Base-by-base conservation (phyloP, 2,888 invertebrate species). In the Cataglyphis albicans region DNA sequence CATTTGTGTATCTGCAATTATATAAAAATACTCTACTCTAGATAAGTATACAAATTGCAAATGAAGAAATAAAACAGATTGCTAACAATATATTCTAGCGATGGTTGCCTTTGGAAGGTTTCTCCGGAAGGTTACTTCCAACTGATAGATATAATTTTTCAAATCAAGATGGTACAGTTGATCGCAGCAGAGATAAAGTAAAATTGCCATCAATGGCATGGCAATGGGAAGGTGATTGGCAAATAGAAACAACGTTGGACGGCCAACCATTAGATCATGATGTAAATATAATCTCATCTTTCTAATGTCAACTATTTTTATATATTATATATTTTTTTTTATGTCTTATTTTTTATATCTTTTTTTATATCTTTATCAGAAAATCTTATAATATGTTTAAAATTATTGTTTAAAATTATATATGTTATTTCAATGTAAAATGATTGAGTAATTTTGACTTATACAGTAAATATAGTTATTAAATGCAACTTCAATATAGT, bases 171-270 rank as follows among this genome's bases (percentile, higher is more conserved):
- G 99, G 99, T 7, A 96, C 96, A 10, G 96, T 96, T 52, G 97
- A 98, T 91, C 96, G 98, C 83, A 96, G 97, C 48, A 97, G 98
- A 88, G 97, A 98, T 91, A 97, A 97, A 93, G 98, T 99, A 84
- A 96, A 97, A 86, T 95, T 99, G 67, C 99, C 99, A 7, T 98
- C 98, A 0, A 97, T 98, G 97, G 98, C 98, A 21, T 99, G 99
- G 99, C 97, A 98, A 92, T 99, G 99, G 99, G 99, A 99, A 95
- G 98, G 98, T 3, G 98, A 98, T 89, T 99, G 99, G 98, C 97
- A 97, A 91, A 95, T 98, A 81, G 98, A 98, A 93, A 96, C 98
- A 29, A 97, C 97, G 5, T 95, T 98, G 89, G 97, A 98, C 94
- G 98, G 98, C 3, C 97, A 98, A 92, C 97, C 98, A 3, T 95